Conservation (phyloP, 2,797 vertebrate species). For the Myotis myotis region DNA sequence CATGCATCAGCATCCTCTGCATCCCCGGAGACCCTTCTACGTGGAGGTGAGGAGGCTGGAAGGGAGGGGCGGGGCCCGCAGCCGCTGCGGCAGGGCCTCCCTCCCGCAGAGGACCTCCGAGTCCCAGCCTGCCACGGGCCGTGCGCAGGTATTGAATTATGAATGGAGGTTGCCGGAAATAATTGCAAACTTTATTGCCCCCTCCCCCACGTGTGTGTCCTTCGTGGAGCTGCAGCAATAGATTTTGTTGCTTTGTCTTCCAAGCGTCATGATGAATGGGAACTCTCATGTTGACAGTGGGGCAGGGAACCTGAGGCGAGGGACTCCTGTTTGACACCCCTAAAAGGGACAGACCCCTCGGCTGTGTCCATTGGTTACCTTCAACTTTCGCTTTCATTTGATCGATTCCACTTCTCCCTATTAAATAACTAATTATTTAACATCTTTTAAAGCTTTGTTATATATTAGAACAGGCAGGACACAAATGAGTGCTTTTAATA, state of each 20-base stretch:
- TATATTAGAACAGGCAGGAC: slow-evolving; percentile 87
- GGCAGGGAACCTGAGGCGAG: not conserved
- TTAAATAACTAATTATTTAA: slow-evolving; percentile 92
- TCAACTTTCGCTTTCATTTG: slow-evolving; percentile 81
- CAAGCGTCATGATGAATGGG: slow-evolving; percentile 74
- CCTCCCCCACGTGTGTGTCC: not conserved
- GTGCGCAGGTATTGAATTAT: slow-evolving; percentile 62
- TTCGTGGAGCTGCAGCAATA: slow-evolving; percentile 46
- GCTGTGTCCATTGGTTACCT: not conserved
- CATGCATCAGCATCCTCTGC: not conserved
- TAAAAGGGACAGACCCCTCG: slow-evolving; percentile 34
- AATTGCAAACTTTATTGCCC: slow-evolving; percentile 48
- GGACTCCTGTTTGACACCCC: slow-evolving; percentile 37
- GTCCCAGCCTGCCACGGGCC: not conserved
- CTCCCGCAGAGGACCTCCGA: not conserved
- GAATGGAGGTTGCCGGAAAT: slow-evolving; percentile 59
- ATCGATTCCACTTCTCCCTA: slow-evolving; percentile 84
- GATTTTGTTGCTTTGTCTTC: slow-evolving; percentile 60
- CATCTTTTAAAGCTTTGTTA: slow-evolving; percentile 87
- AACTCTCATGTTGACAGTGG: slow-evolving; percentile 78
- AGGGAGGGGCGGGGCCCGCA: not conserved
- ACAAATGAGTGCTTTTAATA: slow-evolving; percentile 90
- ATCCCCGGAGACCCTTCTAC: not conserved
- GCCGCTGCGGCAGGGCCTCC: not conserved
- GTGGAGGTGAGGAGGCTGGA: not conserved